A percentile compares a stretch with the other conserved stretches of the same genome.
Evolutionary conservation across 2,797 vertebrate species (phyloP).

Genomic region (Onychomys leucogaster): DNA sequence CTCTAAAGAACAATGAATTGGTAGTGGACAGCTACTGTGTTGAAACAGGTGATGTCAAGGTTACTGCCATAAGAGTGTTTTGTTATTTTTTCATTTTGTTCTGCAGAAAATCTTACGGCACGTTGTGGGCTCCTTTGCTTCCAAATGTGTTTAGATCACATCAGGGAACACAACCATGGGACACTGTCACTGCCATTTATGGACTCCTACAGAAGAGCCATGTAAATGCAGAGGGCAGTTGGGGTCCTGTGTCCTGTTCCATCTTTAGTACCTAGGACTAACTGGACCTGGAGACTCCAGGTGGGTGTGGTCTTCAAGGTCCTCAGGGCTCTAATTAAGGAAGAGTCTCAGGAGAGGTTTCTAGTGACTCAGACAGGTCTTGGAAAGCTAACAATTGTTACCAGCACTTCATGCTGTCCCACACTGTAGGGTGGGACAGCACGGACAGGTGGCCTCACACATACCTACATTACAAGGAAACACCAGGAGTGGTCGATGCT

Average conservation of each 20-base stretch:
- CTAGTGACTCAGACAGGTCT: neutral
- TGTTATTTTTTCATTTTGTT: neutral
- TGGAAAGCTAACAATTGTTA: accelerated
- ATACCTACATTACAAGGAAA: neutral
- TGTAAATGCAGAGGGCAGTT: accelerated
- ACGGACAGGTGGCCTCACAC: neutral
- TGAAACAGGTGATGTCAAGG: neutral
- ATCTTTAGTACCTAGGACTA: neutral
- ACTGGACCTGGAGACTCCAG: neutral
- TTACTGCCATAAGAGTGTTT: neutral
- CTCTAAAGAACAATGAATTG: conserved; percentile 60
- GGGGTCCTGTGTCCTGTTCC: neutral
- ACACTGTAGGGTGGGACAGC: accelerated
- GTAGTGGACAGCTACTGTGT: neutral
- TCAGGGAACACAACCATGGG: neutral
- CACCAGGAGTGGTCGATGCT: conserved; percentile 28
- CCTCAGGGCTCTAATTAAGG: neutral
- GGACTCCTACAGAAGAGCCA: neutral
- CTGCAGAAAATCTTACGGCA: neutral
- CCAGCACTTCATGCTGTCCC: accelerated
- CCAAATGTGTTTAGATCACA: accelerated
- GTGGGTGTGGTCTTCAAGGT: neutral
- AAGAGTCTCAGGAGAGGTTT: neutral
- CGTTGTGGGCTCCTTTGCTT: neutral
- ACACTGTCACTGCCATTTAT: accelerated